Evolutionary conservation across 1,140 invertebrate genomes (phyloP).

Genomic region (Aphidius ervi): DNA sequence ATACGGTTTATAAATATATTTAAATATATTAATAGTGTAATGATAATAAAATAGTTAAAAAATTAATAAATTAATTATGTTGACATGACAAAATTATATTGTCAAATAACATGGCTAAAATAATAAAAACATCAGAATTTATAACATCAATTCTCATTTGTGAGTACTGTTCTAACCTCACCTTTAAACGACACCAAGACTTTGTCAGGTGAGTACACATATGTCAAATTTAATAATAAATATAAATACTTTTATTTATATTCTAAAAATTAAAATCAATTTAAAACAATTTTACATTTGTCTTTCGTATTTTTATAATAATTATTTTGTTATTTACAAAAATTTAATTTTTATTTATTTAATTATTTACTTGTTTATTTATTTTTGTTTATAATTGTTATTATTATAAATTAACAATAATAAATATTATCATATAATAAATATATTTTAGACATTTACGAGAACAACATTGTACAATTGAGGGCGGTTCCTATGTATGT

Average conservation of each 20-base stretch:
- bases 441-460: conserved; percentile 66
- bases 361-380: not conserved
- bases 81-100: too few species aligned
- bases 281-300: too few species aligned
- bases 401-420: too few species aligned
- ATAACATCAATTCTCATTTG: conserved; percentile 36
- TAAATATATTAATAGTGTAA: too few species aligned
- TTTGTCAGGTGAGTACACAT: conserved; percentile 44
- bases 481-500: conserved; percentile 85
- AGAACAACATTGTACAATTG: conserved; percentile 76
- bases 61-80: too few species aligned
- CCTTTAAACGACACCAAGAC: conserved; percentile 48
- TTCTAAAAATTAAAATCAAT: too few species aligned
- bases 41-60: too few species aligned
- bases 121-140: conserved; percentile 38
- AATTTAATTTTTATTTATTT: too few species aligned
- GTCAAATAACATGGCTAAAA: conserved; percentile 40
- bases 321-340: not conserved
- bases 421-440: too few species aligned
- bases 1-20: too few species aligned
- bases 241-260: not conserved
- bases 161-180: conserved; percentile 49
- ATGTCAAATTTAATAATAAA: conserved; percentile 5
- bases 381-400: too few species aligned
- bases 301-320: too few species aligned